Percentiles rank a stretch among this genome's conserved stretches.
Conservation (phyloP, 2,113 vertebrate species). For the Macquaria australasica region DNA sequence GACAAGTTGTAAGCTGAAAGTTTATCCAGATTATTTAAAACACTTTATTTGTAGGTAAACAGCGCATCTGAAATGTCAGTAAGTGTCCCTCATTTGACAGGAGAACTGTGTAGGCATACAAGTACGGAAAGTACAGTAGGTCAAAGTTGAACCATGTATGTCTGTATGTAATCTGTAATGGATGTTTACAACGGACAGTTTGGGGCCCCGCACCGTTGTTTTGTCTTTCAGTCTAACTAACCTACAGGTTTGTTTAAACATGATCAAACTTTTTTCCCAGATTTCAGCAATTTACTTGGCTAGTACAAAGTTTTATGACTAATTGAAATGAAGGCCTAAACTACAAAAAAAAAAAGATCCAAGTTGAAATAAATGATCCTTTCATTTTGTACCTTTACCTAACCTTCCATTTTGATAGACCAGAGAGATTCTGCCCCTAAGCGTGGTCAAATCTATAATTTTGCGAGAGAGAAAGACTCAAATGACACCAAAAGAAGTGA, state of each 20-base stretch:
- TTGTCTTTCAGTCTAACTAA: neutral
- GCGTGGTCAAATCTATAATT: slow-evolving; percentile 4
- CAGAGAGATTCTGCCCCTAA: neutral
- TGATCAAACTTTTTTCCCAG: neutral
- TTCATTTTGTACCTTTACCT: neutral
- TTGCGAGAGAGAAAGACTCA: slow-evolving; percentile 3
- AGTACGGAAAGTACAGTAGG: neutral
- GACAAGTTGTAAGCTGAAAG: neutral
- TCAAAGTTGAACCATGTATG: neutral
- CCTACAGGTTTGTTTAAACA: neutral
- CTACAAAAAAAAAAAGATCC: neutral
- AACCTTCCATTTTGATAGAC: neutral
- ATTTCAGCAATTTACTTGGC: neutral
- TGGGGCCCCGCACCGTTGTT: neutral
- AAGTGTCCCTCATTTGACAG: too few relatives aligned
- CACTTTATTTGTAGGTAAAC: neutral
- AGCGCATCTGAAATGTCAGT: neutral
- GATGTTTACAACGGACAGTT: neutral
- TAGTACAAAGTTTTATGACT: neutral
- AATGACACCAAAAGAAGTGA: slow-evolving; percentile 29
- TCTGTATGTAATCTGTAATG: too few relatives aligned
- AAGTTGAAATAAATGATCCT: neutral
- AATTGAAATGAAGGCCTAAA: neutral
- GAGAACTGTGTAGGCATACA: neutral
- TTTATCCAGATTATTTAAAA: neutral